Base-by-base conservation (phyloP, 2,888 invertebrate species). In the Bembecia ichneumoniformis region DNA sequence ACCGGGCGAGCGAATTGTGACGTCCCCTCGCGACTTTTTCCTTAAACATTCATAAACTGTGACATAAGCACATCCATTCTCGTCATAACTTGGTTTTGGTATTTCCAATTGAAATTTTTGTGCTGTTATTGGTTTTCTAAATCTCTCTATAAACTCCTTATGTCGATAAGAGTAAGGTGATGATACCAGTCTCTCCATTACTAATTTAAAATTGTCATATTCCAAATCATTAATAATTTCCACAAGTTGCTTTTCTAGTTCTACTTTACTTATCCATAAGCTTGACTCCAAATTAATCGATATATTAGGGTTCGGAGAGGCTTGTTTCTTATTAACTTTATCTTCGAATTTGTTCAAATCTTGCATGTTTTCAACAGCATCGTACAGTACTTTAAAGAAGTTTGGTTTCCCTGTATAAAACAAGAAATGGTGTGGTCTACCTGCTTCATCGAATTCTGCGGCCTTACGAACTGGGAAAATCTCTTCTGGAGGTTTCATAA, bases 321-420 rank as follows among this genome's bases (percentile, higher is more conserved):
- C 81, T 55, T 92, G 90, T 65, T 91, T 91, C 43, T 87, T 79
- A 35, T 91, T 81, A 79, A 93, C 90, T 56, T 87, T 87, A 66
- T 95, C 94, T 75, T 96, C 93, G 65, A 91, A 89, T 49, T 82
- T 88, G 67, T 94, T 88, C 28, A 94, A 68, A 35, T 89, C 87
- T 60, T 92, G 89, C 28, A 95, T 89, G 59, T 91, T 88, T 52
- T 91, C 90, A 15, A 91, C 92, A 66, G 92, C 89, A 68, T 94
- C 97, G 87, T 94, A 92, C 60, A 98, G 82, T 3, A 93, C 68
- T 66, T 94, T 90, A 71, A 94, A 96, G 73, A 93, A 98, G 71
- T 95, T 94, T 0, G 97, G 94, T 66, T 90, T 92, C 44, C 91
- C 91, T 0, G 99, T 99, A 72, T 98, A 99, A 79, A 98, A 99